phyloP scores from a whole-genome alignment of 2,888 invertebrate species.

The Caenorhabditis panamensis region DNA sequence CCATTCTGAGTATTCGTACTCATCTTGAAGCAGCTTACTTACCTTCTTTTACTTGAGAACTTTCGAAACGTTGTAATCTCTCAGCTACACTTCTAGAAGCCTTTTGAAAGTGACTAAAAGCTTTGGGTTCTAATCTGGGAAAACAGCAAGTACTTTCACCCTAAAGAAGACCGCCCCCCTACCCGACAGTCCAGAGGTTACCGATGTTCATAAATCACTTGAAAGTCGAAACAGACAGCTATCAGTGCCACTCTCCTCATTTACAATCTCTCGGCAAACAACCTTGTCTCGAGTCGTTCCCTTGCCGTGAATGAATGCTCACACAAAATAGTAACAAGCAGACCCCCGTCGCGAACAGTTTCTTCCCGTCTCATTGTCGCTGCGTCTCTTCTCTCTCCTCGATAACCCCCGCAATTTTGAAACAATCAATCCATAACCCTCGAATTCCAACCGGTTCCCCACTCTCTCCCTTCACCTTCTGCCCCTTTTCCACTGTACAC shows the following conservation, averaged over 20 bases:
- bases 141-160: no score
- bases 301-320: constrained; percentile 2
- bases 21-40: no score
- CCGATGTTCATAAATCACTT: constrained; percentile 8
- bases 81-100: no score
- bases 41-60: no score
- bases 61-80: no score
- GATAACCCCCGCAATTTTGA: constrained; percentile 15
- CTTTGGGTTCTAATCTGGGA: no score
- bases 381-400: constrained; percentile 3
- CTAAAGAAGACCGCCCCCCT: no score
- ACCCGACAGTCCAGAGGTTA: background rate
- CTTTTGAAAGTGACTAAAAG: no score
- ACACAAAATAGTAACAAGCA: background rate
- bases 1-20: no score
- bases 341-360: background rate
- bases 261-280: constrained; percentile 14
- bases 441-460: constrained; percentile 27
- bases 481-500: constrained; percentile 4
- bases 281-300: background rate
- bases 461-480: constrained; percentile 15
- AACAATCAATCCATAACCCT: constrained; percentile 23
- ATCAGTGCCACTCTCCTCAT: constrained; percentile 12
- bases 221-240: background rate
- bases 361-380: background rate